Conservation (phyloP, 1,140 invertebrate genomes). For the Eupristina koningsbergeri region DNA sequence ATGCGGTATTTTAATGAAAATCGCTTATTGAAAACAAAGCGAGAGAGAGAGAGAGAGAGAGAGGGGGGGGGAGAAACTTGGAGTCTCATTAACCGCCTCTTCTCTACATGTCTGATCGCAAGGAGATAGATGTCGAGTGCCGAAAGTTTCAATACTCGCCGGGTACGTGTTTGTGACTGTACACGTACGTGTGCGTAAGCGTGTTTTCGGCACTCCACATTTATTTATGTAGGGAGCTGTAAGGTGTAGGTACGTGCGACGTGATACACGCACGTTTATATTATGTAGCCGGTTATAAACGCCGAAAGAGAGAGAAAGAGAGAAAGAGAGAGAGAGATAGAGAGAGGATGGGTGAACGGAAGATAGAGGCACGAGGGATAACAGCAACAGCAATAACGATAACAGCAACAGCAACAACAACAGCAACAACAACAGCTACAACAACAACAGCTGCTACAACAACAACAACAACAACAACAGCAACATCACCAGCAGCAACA, state of each 20-base stretch:
- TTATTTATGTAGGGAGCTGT: background rate
- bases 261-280: constrained; percentile 31
- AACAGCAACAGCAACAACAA: too few relatives aligned
- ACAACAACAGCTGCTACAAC: too few relatives aligned
- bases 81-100: background rate
- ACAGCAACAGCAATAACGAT: too few relatives aligned
- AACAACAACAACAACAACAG: background rate
- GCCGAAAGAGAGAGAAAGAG: too few relatives aligned
- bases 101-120: background rate
- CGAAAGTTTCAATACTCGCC: constrained; percentile 5
- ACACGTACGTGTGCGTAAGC: background rate
- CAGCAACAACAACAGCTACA: too few relatives aligned
- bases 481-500: background rate
- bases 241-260: constrained; percentile 6
- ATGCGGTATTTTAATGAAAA: background rate
- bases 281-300: constrained; percentile 7
- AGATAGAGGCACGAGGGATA: too few relatives aligned
- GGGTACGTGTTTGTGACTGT: background rate
- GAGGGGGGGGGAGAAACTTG: background rate
- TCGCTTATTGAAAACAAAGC: background rate
- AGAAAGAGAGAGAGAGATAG: constrained; percentile 28
- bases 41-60: background rate
- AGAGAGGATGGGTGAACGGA: constrained; percentile 20
- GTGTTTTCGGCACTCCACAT: background rate
- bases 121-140: constrained; percentile 5